Base-by-base conservation (phyloP, 2,888 invertebrate species). In the Venusia cambrica region DNA sequence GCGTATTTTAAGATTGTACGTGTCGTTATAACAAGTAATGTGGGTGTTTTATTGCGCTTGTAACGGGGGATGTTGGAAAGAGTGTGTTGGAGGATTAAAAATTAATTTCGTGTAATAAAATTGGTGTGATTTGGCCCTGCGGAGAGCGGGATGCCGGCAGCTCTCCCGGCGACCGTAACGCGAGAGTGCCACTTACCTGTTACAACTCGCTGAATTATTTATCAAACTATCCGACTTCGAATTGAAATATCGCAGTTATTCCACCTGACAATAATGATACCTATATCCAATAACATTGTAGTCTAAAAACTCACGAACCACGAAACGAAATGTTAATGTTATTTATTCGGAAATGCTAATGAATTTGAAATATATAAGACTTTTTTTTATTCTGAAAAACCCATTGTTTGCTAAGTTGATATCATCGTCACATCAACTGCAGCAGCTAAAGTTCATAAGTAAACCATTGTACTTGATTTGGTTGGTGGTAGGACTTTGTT, bases 161-260 rank as follows among this genome's bases (percentile, higher is more conserved):
- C 53, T 69, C 78, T 74, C 75, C 5, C 43, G 65, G 68, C 74
- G 79, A 58, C 71, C 77, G 69, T 84, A 79, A 81, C 71, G 63
- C 61, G 67, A 54, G 67, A 80, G 69, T 74, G 70, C 77, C 83
- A 79, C 83, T 85, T 85, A 84, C 80, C 75, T 73, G 81, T 80
- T 80, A 81, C 80, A 76, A 70, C 73, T 73, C 69, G 66, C 68
- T 84, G 80, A 83, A 87, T 84, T 78, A 83, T 87, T 84, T 79
- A 87, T 79, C 62, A 72, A 70, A 81, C 78, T 83, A 79, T 77
- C 75, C 67, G 53, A 70, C 72, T 77, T 80, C 79, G 77, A 80
- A 81, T 80, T 77, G 76, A 74, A 77, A 80, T 77, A 80, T 72
- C 58, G 61, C 57, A 54, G 58, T 59, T 68, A 56, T 62, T 65